phyloP scores from a whole-genome alignment of 2,113 vertebrate species.

The Phodopus roborovskii region DNA sequence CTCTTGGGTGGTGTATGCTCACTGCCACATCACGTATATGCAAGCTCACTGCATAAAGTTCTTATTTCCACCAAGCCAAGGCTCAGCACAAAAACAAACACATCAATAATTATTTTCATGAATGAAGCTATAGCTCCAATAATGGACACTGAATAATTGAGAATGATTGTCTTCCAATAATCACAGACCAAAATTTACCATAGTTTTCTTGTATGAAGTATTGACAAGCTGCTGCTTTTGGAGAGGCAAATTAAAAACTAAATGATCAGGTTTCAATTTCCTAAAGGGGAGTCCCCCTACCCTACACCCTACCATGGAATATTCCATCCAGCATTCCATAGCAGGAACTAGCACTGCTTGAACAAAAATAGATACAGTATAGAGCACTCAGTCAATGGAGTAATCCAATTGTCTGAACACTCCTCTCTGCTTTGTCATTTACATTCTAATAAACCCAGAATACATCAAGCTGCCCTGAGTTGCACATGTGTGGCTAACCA shows the following conservation, averaged over 20 bases:
- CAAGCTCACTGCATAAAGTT: slow-evolving; percentile 27
- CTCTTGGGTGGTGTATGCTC: neutral
- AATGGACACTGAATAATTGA: slow-evolving; percentile 49
- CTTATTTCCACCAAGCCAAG: slow-evolving; percentile 48
- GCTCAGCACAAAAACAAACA: slow-evolving; percentile 49
- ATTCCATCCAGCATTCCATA: slow-evolving; percentile 73
- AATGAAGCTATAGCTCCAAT: slow-evolving; percentile 71
- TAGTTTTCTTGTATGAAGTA: slow-evolving; percentile 62
- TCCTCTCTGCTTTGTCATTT: slow-evolving; percentile 86
- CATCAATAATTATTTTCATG: slow-evolving; percentile 67
- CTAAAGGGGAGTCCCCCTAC: slow-evolving; percentile 34
- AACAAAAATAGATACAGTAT: slow-evolving; percentile 85
- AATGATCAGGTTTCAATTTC: slow-evolving; percentile 64
- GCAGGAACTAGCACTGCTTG: slow-evolving; percentile 78
- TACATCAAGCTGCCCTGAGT: slow-evolving; percentile 78
- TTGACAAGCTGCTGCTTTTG: slow-evolving; percentile 65
- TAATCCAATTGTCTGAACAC: slow-evolving; percentile 87
- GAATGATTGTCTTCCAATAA: slow-evolving; percentile 52
- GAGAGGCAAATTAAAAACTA: slow-evolving; percentile 63
- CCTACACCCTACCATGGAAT: slow-evolving; percentile 61
- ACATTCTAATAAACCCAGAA: slow-evolving; percentile 86
- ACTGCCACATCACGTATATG: neutral
- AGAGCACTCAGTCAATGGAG: slow-evolving; percentile 84
- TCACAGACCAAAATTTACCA: slow-evolving; percentile 48
- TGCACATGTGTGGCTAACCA: slow-evolving; percentile 79